Base-by-base conservation (phyloP, 2,797 vertebrate genomes). In the Pachyuromys duprasi region DNA sequence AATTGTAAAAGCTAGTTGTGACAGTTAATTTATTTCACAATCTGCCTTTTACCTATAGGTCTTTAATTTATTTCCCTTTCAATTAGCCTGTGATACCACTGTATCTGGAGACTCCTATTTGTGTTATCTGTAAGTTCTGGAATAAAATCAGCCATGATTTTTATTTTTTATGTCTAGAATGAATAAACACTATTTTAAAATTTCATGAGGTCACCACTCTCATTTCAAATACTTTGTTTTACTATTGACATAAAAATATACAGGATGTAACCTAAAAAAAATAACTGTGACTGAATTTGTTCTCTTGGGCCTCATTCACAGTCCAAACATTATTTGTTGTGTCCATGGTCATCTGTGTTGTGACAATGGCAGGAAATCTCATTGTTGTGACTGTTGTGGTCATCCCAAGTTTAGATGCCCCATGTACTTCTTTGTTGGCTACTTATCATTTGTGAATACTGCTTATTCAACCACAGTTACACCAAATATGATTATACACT, bases 381-480 rank as follows among this genome's bases (percentile, higher is more conserved):
- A 95, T 97, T 87, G 84, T 96, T 1, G 12, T 97, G 69, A 96
- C 96, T 24, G 79, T 96, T 53, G 62, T 80, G n/a, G 9, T 60
- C 78, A 97, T 91, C 8, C 55, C 89, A 4, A 49, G 7, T 7
- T 88, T 98, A 80, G 92, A 87, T 28, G 33, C 90, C 1, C 97
- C 3, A 97, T 98, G 97, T 98, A 97, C 55, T 96, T 98, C 70
- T 98, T 98, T 80, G 95, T 98, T 24, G 94, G 93, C 18, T 91
- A 95, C 39, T 96, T 98, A 22, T 97, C 96, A 45, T 90, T 98
- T 33, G 86, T 97, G 74, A 96, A 97, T 95, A 81, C 91, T 9
- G 24, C 89, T 65, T 95, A 93, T 86, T 96, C 97, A 31, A 89
- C 92, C 2, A 75, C 92, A 42, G 83, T 92, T 62, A 86, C 97